Conservation (phyloP, 2,797 vertebrate species). For the Myotis daubentonii region DNA sequence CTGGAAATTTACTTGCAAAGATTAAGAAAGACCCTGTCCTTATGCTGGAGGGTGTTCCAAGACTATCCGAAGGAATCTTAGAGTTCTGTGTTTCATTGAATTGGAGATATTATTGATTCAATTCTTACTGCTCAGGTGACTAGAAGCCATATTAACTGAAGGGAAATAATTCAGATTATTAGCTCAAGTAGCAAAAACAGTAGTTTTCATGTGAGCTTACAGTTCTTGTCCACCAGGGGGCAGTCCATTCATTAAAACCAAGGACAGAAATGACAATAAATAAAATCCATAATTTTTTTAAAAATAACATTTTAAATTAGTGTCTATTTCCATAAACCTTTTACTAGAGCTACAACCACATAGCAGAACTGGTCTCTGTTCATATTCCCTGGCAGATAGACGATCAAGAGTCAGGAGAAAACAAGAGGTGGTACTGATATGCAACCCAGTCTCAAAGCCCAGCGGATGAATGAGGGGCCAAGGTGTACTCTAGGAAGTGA, state of each 20-base stretch:
- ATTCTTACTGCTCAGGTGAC: neutral
- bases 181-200: neutral
- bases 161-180: neutral
- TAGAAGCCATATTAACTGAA: conserved; percentile 6
- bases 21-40: neutral
- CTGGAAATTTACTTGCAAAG: conserved; percentile 5
- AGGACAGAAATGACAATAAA: neutral
- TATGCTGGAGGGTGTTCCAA: neutral
- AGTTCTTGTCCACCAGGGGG: conserved; percentile 69
- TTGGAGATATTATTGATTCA: neutral
- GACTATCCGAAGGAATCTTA: neutral
- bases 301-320: conserved; percentile 26
- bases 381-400: neutral
- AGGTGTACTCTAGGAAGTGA: neutral
- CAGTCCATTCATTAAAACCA: conserved; percentile 69
- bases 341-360: neutral
- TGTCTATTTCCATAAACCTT: conserved; percentile 14
- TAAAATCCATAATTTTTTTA: neutral
- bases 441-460: neutral
- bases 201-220: conserved; percentile 2
- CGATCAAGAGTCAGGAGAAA: neutral
- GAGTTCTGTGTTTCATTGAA: neutral
- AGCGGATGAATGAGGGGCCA: neutral
- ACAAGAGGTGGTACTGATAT: neutral
- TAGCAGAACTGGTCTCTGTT: neutral